Evolutionary conservation across 2,888 invertebrate species (phyloP).

Genomic region (Sesia apiformis): DNA sequence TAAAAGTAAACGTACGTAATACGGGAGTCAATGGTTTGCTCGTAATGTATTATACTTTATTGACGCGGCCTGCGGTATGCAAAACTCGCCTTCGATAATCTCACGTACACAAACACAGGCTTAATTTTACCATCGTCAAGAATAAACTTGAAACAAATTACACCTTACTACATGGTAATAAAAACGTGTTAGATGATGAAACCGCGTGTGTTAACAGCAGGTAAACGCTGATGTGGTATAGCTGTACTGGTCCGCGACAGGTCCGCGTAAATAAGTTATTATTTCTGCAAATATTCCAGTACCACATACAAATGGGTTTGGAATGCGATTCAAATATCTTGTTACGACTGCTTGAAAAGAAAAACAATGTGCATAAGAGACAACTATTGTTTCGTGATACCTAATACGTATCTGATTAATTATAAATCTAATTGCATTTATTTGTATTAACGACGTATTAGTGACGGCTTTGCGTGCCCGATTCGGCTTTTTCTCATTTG

Average conservation of each 20-base stretch:
- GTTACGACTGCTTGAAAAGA: background rate
- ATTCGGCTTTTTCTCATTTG: too few relatives aligned
- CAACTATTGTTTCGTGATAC: too few relatives aligned
- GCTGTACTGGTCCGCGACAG: conserved; percentile 34
- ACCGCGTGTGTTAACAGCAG: conserved; percentile 14
- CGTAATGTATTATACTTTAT: conserved; percentile 66
- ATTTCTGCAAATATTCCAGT: conserved; percentile 54
- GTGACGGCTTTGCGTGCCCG: too few relatives aligned
- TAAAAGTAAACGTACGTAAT: conserved; percentile 43
- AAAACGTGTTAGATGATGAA: background rate
- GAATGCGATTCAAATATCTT: conserved; percentile 27
- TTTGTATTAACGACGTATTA: too few relatives aligned
- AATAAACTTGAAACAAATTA: conserved; percentile 12
- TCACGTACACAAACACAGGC: conserved; percentile 37
- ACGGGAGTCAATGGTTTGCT: conserved; percentile 50
- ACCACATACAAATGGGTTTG: conserved; percentile 37
- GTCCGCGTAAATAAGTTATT: conserved; percentile 44
- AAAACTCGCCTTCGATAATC: conserved; percentile 63
- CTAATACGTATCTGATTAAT: too few relatives aligned
- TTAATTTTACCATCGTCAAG: conserved; percentile 28
- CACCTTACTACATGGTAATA: background rate
- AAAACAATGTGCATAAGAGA: too few relatives aligned
- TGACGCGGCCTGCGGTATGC: conserved; percentile 60
- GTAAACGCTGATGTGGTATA: conserved; percentile 23
- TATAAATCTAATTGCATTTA: too few relatives aligned